Percentiles rank a stretch among this genome's conserved stretches.
These are phyloP conservation scores for Pandion haliaetus DNA, from an alignment of 2,113 vertebrate species.

Conservation along the genomic window DNA sequence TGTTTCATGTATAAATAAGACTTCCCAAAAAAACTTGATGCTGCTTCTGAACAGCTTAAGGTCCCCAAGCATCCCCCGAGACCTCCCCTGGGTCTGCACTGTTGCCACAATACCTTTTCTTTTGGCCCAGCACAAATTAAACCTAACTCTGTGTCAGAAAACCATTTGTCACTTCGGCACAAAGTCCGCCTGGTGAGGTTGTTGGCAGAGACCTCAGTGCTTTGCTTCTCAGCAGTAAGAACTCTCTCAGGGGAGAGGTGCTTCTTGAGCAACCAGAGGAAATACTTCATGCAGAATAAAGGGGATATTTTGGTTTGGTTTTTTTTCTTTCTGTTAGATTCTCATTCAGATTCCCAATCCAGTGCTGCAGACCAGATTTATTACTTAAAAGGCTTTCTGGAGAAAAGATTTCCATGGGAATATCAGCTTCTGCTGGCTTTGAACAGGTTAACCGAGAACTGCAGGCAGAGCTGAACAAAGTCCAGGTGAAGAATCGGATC, in stretches of 20 bases:
- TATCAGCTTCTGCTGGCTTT: not conserved
- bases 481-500: rapidly evolving
- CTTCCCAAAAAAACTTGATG: not conserved
- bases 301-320: not conserved
- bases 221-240: not conserved
- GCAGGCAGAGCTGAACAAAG: not conserved
- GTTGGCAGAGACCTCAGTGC: not conserved
- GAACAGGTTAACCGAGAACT: not conserved
- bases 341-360: not conserved
- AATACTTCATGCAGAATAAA: not conserved
- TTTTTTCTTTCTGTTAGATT: not conserved
- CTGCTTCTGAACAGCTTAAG: not conserved
- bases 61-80: not conserved
- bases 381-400: not conserved
- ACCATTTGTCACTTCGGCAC: not conserved
- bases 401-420: not conserved
- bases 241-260: not conserved
- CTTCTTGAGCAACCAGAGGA: not conserved
- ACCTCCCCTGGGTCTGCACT: not conserved
- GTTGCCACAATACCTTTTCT: not conserved
- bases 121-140: not conserved
- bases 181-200: not conserved
- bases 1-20: rapidly evolving
- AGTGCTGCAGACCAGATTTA: not conserved
- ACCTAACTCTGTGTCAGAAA: not conserved